Conservation (phyloP, 2,888 invertebrate genomes). For the Eucera pruinosa region DNA sequence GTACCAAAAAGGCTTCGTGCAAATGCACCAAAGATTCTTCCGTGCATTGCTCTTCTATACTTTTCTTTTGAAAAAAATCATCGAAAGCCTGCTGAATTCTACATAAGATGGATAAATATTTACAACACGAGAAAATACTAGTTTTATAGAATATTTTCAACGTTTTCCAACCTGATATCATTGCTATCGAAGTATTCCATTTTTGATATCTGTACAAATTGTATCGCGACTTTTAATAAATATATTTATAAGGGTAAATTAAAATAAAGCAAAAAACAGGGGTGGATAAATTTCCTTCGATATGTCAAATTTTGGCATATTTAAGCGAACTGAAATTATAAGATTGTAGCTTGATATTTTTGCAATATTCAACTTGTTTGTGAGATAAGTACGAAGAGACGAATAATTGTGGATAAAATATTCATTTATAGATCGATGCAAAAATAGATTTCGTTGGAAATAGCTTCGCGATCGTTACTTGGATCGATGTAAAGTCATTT, state of each 20-base stretch:
- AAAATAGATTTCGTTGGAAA: too few species aligned
- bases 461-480: too few species aligned
- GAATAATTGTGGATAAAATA: too few species aligned
- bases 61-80: slow-evolving; percentile 65
- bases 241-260: slow-evolving; percentile 2
- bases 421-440: too few species aligned
- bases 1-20: slow-evolving; percentile 74
- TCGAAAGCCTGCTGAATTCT: slow-evolving; percentile 68
- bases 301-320: slow-evolving; percentile 20
- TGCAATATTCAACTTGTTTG: too few species aligned
- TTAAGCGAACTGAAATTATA: slow-evolving; percentile 1
- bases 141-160: neutral
- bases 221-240: neutral
- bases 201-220: neutral
- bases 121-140: neutral
- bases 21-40: slow-evolving; percentile 72
- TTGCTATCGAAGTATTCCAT: slow-evolving; percentile 49
- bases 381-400: too few species aligned
- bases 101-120: neutral
- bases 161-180: slow-evolving; percentile 43
- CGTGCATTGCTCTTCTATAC: slow-evolving; percentile 72
- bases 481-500: too few species aligned
- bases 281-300: neutral
- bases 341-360: neutral
- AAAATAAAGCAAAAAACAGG: slow-evolving; percentile 7